phyloP scores from a whole-genome alignment of 2,888 invertebrate genomes.

The Aspidiotus destructor region DNA sequence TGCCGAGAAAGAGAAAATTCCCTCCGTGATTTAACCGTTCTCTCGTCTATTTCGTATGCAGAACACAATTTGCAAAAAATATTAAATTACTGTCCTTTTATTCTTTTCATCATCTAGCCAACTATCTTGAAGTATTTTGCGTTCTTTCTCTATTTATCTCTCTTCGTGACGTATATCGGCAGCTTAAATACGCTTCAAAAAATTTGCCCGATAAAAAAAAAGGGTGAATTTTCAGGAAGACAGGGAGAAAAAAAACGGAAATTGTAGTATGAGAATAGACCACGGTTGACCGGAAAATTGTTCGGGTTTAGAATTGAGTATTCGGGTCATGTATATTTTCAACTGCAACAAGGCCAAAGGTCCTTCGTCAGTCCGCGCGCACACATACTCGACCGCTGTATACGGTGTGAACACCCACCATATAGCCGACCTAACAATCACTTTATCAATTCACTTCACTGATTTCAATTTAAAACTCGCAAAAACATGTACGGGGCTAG shows the following conservation, averaged over 20 bases:
- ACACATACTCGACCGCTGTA: not conserved
- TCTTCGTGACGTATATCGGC: constrained; percentile 3
- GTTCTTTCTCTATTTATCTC: not conserved
- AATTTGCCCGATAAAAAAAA: constrained; percentile 10
- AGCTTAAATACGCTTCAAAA: constrained; percentile 30
- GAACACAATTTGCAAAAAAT: constrained; percentile 28
- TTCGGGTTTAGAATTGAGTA: constrained; percentile 23
- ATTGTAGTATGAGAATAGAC: constrained; percentile 29
- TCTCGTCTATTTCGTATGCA: constrained; percentile 12
- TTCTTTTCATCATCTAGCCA: not conserved
- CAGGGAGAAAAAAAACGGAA: constrained; percentile 23
- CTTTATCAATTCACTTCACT: constrained; percentile 31
- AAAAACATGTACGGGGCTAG: constrained; percentile 6
- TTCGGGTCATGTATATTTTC: constrained; percentile 31
- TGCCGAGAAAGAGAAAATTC: constrained; percentile 2
- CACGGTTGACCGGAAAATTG: constrained; percentile 33
- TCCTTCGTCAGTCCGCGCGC: not conserved
- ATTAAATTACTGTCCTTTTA: constrained; percentile 24
- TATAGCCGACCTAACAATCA: constrained; percentile 26
- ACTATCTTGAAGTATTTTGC: too few species aligned
- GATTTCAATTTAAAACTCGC: constrained; percentile 31
- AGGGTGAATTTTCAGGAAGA: not conserved
- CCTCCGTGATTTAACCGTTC: not conserved
- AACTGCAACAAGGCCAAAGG: constrained; percentile 28
- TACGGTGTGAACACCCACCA: constrained; percentile 8